Evolutionary conservation across 2,113 vertebrate genomes (phyloP), one percentile per base, ranked within the genome.

Genomic region (Dasyurus viverrinus): DNA sequence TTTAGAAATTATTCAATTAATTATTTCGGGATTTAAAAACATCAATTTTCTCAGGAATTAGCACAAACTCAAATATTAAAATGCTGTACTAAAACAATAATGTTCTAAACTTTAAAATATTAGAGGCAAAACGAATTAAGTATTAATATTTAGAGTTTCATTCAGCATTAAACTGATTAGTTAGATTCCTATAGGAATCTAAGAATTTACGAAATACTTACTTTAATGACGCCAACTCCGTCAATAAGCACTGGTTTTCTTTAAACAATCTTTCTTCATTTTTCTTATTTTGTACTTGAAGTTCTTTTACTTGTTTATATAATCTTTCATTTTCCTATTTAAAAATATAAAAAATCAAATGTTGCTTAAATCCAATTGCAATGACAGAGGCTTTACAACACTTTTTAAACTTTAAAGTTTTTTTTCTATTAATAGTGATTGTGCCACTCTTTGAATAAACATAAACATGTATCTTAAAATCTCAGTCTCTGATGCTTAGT

Each of bases 291-390:
- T 98, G 96, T 22, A 98, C 98, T 97, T 99, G 99, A 92, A 99
- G 98, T 27, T 98, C 98, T 98, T 99, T 99, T 95, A 99, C 98
- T 98, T 99, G 99, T 91, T 98, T 97, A 98, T 99, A 99, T 8
- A 99, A 98, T 95, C 97, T 99, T 98, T 99, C 99, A 91, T 99
- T 99, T 98, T 99, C 99, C 99, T 99, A 97, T 97, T 94, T 25
- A 93, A 96, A 97, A 26, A 84, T 6, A 95, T 2, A 94, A 53
- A 95, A 94, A 94, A 95, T 90, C 53, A 52, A 1, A 93, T 93
- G 53, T 93, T 57, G 94, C 50, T 97, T 96, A 89, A 91, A 97
- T 11, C 92, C 55, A 95, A 52, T 36, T 94, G 25, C 90, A 94
- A 27, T 94, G 91, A 92, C 0, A 11, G 46, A 89, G 47, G 3